These are phyloP conservation scores for Gryllus bimaculatus DNA, from an alignment of 1,140 invertebrate species.

Conservation along the genomic window DNA sequence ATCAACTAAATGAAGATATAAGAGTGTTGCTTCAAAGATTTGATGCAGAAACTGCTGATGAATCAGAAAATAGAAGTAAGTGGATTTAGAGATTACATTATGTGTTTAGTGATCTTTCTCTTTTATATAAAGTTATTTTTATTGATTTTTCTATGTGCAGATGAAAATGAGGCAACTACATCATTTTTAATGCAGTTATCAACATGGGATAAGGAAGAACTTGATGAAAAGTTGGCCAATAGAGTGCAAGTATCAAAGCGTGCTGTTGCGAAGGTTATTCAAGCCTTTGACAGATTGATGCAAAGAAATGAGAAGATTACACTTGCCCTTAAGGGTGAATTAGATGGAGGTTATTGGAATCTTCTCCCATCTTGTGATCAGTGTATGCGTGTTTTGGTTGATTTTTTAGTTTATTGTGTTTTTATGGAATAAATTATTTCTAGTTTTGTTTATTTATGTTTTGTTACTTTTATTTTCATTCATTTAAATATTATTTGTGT, in stretches of 20 bases:
- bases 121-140: background rate
- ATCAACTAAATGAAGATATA: conserved; percentile 94
- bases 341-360: conserved; percentile 46
- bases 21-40: conserved; percentile 87
- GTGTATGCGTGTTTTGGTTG: conserved; percentile 20
- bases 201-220: conserved; percentile 95
- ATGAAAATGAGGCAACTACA: conserved; percentile 93
- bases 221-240: conserved; percentile 91
- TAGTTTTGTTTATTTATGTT: background rate
- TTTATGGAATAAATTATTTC: background rate
- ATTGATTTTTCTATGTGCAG: conserved; percentile 40
- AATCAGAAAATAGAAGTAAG: conserved; percentile 86
- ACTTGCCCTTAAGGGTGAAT: conserved; percentile 73
- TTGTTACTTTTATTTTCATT: background rate
- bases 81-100: conserved; percentile 1
- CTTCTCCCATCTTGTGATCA: conserved; percentile 21
- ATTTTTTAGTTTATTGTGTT: conserved; percentile 17
- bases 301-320: conserved; percentile 90
- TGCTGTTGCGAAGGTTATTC: conserved; percentile 90
- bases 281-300: conserved; percentile 89
- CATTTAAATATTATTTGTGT: background rate
- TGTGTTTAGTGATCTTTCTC: background rate
- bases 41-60: conserved; percentile 94
- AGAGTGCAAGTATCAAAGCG: conserved; percentile 85
- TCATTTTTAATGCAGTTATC: conserved; percentile 94